A percentile compares a stretch with the other conserved stretches of the same genome.
Conservation (phyloP, 2,797 vertebrate genomes). For the Buceros bicornis region DNA sequence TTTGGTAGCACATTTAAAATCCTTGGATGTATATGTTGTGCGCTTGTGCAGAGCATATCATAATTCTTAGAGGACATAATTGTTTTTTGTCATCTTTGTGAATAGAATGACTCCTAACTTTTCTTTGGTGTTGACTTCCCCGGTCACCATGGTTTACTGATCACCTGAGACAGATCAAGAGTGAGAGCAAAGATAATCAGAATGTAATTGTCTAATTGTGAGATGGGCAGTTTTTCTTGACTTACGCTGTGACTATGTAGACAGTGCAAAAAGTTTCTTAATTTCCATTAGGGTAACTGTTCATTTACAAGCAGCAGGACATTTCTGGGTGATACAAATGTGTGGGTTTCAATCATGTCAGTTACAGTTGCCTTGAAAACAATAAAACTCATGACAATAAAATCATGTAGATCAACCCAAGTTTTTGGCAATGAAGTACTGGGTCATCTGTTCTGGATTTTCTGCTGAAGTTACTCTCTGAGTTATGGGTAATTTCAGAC, state of each 20-base stretch:
- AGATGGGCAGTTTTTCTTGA: neutral
- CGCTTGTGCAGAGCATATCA: neutral
- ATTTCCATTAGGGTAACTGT: neutral
- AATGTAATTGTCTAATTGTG: neutral
- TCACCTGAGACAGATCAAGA: neutral
- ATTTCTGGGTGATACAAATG: neutral
- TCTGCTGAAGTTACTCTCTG: neutral
- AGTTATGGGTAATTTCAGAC: neutral
- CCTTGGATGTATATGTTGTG: neutral
- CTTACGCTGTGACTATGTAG: neutral
- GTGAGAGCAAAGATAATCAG: neutral
- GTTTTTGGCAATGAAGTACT: neutral
- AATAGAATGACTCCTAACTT: neutral
- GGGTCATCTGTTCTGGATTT: neutral
- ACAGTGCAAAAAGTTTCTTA: neutral
- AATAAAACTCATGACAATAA: neutral
- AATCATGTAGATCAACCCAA: neutral
- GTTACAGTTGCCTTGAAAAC: neutral
- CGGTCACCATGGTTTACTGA: neutral
- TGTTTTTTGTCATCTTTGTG: neutral
- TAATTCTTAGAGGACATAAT: neutral
- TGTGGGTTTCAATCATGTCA: neutral
- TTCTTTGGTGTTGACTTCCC: neutral
- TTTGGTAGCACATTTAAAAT: neutral
- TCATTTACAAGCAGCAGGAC: neutral